Evolutionary conservation across 2,888 invertebrate species (phyloP), one percentile per base, ranked within the genome.

Genomic region (Cynaeus angustus): DNA sequence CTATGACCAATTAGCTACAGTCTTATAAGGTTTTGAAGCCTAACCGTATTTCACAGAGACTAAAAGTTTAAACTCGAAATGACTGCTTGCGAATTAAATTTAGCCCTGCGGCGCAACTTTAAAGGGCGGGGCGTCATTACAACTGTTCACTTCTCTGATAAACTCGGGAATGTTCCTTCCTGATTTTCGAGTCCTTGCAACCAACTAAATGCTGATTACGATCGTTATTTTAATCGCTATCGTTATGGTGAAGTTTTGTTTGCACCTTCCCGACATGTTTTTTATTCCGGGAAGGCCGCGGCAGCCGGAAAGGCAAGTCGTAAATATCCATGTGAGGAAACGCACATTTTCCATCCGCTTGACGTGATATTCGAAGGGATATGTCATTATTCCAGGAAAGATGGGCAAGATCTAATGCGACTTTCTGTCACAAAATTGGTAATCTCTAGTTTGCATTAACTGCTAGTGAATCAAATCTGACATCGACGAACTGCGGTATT

Each of bases 1-100:
- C 77, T 78, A 77, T 78, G 78, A 79, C 78, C 79, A 80, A 80
- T 80, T 80, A 80, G 77, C 72, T 77, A 74, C 75, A 79, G 74
- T 77, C 78, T 79, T 78, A 72, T 74, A 75, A 75, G 75, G 76
- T 78, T 76, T 75, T 75, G 75, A 76, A 75, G 75, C 75, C 71
- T 66, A 68, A 75, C 72, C 75, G 76, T 78, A 78, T 79, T 79
- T 78, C 71, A 78, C 75, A 65, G 58, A 72, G 75, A 74, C 78
- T 77, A 75, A 77, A 79, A 79, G 78, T 79, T 79, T 79, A 78
- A 79, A 78, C 74, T 77, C 75, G 72, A 76, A 78, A 77, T 74
- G 77, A 77, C 78, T 77, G 72, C 70, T 68, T 72, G 72, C 55
- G 79, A 78, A 79, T 79, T 78, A 77, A 80, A 79, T 78, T 78